These are phyloP conservation scores for Amphipyra berbera DNA, from an alignment of 2,888 invertebrate species.

Conservation along the genomic window DNA sequence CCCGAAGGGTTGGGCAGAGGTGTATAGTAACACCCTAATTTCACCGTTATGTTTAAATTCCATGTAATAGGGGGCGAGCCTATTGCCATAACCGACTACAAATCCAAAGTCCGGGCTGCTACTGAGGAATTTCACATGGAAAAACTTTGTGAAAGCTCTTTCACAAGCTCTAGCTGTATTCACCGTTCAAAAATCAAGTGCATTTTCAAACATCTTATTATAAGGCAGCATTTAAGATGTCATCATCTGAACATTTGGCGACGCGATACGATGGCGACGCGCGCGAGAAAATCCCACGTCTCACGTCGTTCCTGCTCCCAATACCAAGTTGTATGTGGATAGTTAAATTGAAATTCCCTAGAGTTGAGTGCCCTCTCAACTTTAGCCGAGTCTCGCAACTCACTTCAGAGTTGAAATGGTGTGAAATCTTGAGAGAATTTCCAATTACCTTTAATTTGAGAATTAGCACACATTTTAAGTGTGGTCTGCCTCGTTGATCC, in stretches of 20 bases:
- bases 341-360: constrained; percentile 61
- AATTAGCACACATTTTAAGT: not conserved
- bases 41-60: too few species aligned
- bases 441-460: constrained; percentile 14
- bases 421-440: constrained; percentile 32
- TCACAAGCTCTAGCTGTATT: too few species aligned
- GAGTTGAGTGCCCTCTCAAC: constrained; percentile 43
- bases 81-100: too few species aligned
- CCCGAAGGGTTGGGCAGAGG: too few species aligned
- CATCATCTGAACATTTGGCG: constrained; percentile 17
- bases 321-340: constrained; percentile 38
- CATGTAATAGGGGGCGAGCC: too few species aligned
- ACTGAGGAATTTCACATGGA: too few species aligned
- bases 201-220: constrained; percentile 12
- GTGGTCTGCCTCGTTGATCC: too few species aligned
- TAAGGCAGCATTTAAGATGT: constrained; percentile 14
- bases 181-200: too few species aligned
- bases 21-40: too few species aligned
- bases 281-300: constrained; percentile 18
- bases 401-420: not conserved
- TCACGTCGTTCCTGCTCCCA: constrained; percentile 7
- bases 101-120: too few species aligned
- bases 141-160: too few species aligned
- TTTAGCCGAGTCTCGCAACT: constrained; percentile 19
- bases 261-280: not conserved